Conservation (phyloP, 2,888 invertebrate species). For the Stenurella melanura region DNA sequence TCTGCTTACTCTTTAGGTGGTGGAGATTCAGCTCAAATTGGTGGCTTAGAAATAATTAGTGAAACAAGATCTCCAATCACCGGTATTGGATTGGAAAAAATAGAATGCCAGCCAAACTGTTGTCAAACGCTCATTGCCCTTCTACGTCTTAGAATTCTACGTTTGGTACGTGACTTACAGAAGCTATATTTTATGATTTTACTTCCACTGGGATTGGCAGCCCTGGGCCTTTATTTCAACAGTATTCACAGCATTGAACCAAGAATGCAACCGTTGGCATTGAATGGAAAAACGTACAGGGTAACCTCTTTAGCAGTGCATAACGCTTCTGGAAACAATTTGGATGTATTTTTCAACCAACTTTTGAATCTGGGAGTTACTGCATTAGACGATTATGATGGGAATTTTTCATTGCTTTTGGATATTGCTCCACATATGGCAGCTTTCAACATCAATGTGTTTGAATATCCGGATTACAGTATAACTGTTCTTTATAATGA, state of each 20-base stretch:
- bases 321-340: conserved; percentile 74
- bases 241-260: conserved; percentile 79
- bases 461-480: conserved; percentile 75
- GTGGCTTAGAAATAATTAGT: conserved; percentile 72
- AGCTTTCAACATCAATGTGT: conserved; percentile 78
- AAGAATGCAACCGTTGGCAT: conserved; percentile 78
- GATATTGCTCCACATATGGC: conserved; percentile 80
- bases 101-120: conserved; percentile 79
- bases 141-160: conserved; percentile 79
- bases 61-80: conserved; percentile 76
- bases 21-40: conserved; percentile 68
- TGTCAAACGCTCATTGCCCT: conserved; percentile 81
- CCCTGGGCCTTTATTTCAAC: conserved; percentile 79
- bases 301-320: conserved; percentile 78
- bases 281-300: conserved; percentile 80
- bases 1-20: conserved; percentile 71
- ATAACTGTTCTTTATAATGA: conserved; percentile 84
- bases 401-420: conserved; percentile 80
- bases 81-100: conserved; percentile 78
- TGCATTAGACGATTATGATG: conserved; percentile 77
- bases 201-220: conserved; percentile 82
- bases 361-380: conserved; percentile 68
- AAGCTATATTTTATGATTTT: conserved; percentile 85
- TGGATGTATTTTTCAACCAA: conserved; percentile 68
- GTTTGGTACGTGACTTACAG: conserved; percentile 80